Base-by-base conservation (phyloP, 2,113 vertebrate species). In the Fregata magnificens region DNA sequence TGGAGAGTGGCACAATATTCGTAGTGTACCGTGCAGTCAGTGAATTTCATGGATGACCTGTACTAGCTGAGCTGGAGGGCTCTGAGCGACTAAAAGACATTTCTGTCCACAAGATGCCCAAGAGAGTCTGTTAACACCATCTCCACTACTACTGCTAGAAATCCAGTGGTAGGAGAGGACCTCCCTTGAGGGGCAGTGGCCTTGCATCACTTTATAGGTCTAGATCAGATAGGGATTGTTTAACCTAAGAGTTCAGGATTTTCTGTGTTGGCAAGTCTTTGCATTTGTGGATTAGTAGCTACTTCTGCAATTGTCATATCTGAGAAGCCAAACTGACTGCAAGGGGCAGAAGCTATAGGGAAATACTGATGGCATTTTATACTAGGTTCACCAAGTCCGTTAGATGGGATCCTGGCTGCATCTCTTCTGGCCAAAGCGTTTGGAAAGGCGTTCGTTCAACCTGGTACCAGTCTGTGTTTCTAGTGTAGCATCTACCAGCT, bases 1-100 rank as follows among this genome's bases (percentile, higher is more conserved):
- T 5, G 19, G 16, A 1, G 2, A 1, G 4, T 16, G 36, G 18
- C 19, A 36, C 28, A 40, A 10, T 22, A 20, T 71, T 44, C 1
- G 0, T 28, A 18, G 59, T 5, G 10, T 25, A 65, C 16, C 31
- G 5, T 59, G 24, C 18, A 19, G 34, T 9, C 31, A 28, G 32
- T 29, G 53, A 34, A 32, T 21, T 32, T 40, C 17, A 36, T 32
- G 78, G 55, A 38, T 44, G 50, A 53, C 8, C 38, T 20, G 20
- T 50, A 42, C 18, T n/a, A 63, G 9, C 4, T 42, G 29, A 65
- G n/a, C 13, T 49, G 56, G 59, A 66, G 29, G 25, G n/a, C 42
- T 78, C 31, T 15, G 52, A 65, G 29, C 8, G 10, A 56, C 29
- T 52, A 38, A 76, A 76, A 81, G 53, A 6, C 38, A 14, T 26